Base-by-base conservation (phyloP, 2,113 vertebrate species). In the Plectropomus leopardus region DNA sequence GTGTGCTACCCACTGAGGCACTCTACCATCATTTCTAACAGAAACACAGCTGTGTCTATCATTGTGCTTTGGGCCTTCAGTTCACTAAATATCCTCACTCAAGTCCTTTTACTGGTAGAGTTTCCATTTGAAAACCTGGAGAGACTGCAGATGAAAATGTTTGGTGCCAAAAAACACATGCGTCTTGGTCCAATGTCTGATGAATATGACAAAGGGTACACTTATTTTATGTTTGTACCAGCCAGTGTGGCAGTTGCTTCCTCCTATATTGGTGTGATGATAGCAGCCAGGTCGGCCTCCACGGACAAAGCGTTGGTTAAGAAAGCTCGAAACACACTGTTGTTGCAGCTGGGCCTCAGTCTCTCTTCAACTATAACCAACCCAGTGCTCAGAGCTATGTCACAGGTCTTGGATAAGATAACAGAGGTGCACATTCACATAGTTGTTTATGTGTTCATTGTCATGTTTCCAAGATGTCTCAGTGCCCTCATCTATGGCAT, bases 201-300 rank as follows among this genome's bases (percentile, higher is more conserved):
- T 10, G 21, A 81, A 6, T 79, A 78, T 59, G n/a, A 69, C 7
- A 48, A 82, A 47, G 82, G 4, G 3, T 86, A 78, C 21, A 82
- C 80, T 17, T 32, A 58, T 11, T 24, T 86, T n/a, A n/a, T 85
- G 78, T 93, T 7, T 84, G 1, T 87, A 8, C n/a, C 64, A 3
- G 89, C 93, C 5, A 64, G 65, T 8, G 1, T 88, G 2, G 54
- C 65, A 11, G 70, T 93, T 7, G 34, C 53, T 23, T 84, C 23
- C 23, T 87, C 94, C 0, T 94, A 93, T 13, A n/a, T 90, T 4
- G 84, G 78, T 11, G 93, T 94, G 45, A 80, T 84, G 11, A 0
- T 87, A 17, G 85, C 85, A 23, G 93, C 92, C 67, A 84, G 84
- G 55, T 92, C 90, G 3, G 76, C 91, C 6, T 89, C 91, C 17